A percentile compares a stretch with the other conserved stretches of the same genome.
Evolutionary conservation across 2,888 invertebrate species (phyloP).

Genomic region (Spodoptera littoralis): DNA sequence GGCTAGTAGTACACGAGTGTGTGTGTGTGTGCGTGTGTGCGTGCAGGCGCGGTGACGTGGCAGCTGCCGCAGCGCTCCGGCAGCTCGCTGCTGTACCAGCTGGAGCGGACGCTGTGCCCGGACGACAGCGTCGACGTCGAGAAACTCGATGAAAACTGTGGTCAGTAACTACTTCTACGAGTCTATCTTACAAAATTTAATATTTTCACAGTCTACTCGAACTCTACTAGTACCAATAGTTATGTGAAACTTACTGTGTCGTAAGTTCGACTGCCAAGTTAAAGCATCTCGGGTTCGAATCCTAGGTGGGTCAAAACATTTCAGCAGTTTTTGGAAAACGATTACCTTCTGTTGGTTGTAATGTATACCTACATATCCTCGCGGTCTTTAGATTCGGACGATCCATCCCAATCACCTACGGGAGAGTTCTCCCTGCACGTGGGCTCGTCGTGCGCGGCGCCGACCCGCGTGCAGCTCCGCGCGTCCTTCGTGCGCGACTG

Average conservation of each 20-base stretch:
- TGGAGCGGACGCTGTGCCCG: conserved; percentile 81
- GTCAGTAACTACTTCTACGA: conserved; percentile 52
- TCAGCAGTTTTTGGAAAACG: no score
- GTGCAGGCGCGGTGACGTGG: conserved; percentile 81
- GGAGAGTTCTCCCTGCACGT: conserved; percentile 77
- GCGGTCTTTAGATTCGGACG: conserved; percentile 21
- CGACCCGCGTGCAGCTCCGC: conserved; percentile 50
- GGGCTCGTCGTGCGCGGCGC: conserved; percentile 71
- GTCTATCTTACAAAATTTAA: not conserved
- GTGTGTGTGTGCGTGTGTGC: not conserved
- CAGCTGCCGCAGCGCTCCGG: conserved; percentile 78
- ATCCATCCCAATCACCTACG: conserved; percentile 33
- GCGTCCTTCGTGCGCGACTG: conserved; percentile 69
- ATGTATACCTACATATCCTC: not conserved
- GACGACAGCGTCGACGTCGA: conserved; percentile 59
- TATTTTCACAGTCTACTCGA: no score
- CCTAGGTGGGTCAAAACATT: no score
- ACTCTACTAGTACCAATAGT: no score
- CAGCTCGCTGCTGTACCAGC: conserved; percentile 62
- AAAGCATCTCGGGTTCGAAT: no score
- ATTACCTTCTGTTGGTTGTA: no score
- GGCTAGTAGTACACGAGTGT: not conserved
- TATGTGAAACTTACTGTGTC: no score
- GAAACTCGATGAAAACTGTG: conserved; percentile 60
- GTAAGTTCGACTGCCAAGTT: no score